Evolutionary conservation across 2,113 vertebrate genomes (phyloP).

Genomic region (Ciconia boyciana): DNA sequence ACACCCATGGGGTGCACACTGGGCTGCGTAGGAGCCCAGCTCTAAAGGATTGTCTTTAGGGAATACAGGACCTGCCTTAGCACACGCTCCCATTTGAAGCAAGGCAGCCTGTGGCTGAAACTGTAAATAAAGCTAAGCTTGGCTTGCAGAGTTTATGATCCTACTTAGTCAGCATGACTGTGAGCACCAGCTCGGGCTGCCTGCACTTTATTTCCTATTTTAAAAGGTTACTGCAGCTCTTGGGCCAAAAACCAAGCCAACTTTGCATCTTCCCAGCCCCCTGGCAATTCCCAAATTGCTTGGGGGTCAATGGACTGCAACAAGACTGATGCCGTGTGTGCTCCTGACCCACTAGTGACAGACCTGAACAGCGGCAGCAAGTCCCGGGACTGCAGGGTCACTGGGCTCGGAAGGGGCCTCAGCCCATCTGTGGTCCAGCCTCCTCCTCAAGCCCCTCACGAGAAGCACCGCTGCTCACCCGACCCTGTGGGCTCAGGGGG

Average conservation of each 20-base stretch:
- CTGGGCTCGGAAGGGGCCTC: neutral
- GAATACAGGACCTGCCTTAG: neutral
- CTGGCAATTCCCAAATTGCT: neutral
- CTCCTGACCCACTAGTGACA: neutral
- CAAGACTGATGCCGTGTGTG: neutral
- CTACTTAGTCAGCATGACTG: neutral
- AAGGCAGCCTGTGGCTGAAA: neutral
- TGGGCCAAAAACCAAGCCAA: neutral
- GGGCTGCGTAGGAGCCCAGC: neutral
- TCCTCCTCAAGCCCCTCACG: neutral
- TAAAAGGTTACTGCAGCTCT: neutral
- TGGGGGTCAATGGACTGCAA: neutral
- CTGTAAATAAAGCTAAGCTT: neutral
- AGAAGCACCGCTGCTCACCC: neutral
- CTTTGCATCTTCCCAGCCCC: neutral
- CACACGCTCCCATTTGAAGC: neutral
- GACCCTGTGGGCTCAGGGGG: rapidly evolving
- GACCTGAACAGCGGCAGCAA: neutral
- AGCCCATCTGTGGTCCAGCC: neutral
- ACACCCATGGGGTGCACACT: neutral
- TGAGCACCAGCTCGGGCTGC: neutral
- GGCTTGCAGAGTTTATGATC: neutral
- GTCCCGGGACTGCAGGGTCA: neutral
- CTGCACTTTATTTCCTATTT: neutral
- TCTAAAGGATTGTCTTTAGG: neutral